A percentile compares a stretch with the other conserved stretches of the same genome.
These are phyloP conservation scores for Baryphthengus martii DNA, from an alignment of 2,113 vertebrate genomes.

Conservation along the genomic window DNA sequence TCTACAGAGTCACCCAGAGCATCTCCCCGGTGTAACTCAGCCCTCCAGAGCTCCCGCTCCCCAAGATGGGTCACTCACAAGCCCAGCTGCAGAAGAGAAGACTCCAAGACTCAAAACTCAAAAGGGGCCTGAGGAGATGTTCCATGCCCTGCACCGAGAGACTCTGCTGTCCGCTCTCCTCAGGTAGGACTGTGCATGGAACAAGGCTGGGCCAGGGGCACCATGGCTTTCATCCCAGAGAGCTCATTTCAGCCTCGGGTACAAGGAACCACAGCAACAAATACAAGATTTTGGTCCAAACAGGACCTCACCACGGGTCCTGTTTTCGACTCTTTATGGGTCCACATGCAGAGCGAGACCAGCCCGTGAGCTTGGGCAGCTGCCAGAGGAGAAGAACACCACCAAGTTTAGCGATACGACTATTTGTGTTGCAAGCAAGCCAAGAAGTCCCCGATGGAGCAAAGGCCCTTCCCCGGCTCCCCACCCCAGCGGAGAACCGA, in stretches of 20 bases:
- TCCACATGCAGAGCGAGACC: not conserved
- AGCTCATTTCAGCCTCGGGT: not conserved
- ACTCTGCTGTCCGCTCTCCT: not conserved
- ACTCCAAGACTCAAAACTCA: not conserved
- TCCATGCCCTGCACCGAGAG: accelerated
- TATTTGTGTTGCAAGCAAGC: not conserved
- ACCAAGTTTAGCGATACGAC: not conserved
- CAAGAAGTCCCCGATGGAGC: not conserved
- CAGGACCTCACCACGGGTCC: accelerated
- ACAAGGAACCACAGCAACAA: accelerated
- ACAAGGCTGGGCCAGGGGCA: not conserved
- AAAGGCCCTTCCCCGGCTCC: not conserved
- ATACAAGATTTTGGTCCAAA: not conserved
- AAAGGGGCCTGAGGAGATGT: not conserved
- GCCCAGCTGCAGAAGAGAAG: not conserved
- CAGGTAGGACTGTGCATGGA: not conserved
- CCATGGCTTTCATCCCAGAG: not conserved
- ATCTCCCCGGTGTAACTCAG: not conserved
- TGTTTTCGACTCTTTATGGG: not conserved
- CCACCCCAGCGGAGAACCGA: accelerated
- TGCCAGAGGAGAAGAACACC: not conserved
- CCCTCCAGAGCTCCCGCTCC: not conserved
- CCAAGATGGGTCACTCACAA: accelerated
- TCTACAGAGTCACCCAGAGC: not conserved
- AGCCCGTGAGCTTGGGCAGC: not conserved